A percentile compares a stretch with the other conserved stretches of the same genome.
Evolutionary conservation across 2,888 invertebrate genomes (phyloP).

Genomic region (Allophyes oxyacanthae): DNA sequence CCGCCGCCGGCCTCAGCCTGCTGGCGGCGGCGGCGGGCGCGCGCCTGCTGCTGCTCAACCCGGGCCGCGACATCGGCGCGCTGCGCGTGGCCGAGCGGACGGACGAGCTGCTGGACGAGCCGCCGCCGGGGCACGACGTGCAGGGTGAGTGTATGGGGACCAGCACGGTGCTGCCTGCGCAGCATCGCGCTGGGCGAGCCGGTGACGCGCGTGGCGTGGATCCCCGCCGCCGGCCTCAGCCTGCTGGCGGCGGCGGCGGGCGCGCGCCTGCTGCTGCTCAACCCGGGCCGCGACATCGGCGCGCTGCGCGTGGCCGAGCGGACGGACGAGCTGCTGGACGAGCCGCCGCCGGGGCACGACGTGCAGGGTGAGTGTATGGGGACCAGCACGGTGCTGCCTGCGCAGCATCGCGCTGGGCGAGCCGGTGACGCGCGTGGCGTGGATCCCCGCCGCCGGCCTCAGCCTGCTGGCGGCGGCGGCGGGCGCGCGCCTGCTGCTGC

Average conservation of each 20-base stretch:
- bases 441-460: constrained; percentile 96
- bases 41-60: constrained; percentile 95
- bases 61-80: constrained; percentile 94
- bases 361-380: too few species aligned
- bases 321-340: constrained; percentile 78
- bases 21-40: constrained; percentile 78
- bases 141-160: constrained; percentile 75
- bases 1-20: constrained; percentile 91
- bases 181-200: constrained; percentile 91
- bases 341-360: too few species aligned
- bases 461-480: constrained; percentile 35
- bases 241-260: constrained; percentile 73
- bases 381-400: constrained; percentile 70
- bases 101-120: constrained; percentile 93
- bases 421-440: constrained; percentile 94
- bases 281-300: constrained; percentile 94
- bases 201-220: constrained; percentile 96
- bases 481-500: constrained; percentile 81
- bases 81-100: constrained; percentile 93
- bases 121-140: constrained; percentile 90
- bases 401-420: constrained; percentile 92
- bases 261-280: constrained; percentile 93
- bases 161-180: constrained; percentile 84
- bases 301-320: constrained; percentile 94
- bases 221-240: constrained; percentile 93